Conservation (phyloP, 2,888 invertebrate species). For the Labia minor region DNA sequence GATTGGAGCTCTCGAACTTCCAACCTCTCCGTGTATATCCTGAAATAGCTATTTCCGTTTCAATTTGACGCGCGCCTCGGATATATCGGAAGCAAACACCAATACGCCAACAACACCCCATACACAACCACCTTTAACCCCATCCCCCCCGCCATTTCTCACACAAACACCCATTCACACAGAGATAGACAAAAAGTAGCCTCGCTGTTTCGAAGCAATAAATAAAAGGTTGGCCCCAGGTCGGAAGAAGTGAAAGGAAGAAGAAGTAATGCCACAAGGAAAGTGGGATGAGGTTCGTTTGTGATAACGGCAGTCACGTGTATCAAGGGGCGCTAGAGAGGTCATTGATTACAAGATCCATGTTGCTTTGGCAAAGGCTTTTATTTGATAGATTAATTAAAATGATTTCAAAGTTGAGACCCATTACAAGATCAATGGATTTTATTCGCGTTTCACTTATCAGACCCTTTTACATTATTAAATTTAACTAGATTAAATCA, state of each 20-base stretch:
- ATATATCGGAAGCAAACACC: too few species aligned
- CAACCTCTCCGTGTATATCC: not conserved
- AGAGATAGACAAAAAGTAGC: not conserved
- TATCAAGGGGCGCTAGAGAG: not conserved
- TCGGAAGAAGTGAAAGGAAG: not conserved
- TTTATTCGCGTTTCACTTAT: too few species aligned
- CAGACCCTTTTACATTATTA: too few species aligned
- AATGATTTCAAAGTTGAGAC: too few species aligned
- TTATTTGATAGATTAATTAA: too few species aligned
- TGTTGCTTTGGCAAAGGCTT: too few species aligned
- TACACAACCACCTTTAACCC: not conserved
- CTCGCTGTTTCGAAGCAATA: not conserved
- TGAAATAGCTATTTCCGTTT: constrained; percentile 2
- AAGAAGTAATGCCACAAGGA: not conserved
- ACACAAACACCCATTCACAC: not conserved
- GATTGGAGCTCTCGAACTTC: not conserved
- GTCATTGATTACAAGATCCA: not conserved
- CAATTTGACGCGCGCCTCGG: not conserved
- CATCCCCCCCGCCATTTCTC: not conserved
- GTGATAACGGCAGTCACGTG: not conserved
- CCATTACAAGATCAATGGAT: too few species aligned
- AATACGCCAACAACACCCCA: too few species aligned
- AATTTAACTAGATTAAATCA: too few species aligned
- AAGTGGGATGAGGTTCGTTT: not conserved
- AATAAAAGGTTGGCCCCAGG: not conserved